phyloP scores from a whole-genome alignment of 2,797 vertebrate species.

The Rachycentron canadum region DNA sequence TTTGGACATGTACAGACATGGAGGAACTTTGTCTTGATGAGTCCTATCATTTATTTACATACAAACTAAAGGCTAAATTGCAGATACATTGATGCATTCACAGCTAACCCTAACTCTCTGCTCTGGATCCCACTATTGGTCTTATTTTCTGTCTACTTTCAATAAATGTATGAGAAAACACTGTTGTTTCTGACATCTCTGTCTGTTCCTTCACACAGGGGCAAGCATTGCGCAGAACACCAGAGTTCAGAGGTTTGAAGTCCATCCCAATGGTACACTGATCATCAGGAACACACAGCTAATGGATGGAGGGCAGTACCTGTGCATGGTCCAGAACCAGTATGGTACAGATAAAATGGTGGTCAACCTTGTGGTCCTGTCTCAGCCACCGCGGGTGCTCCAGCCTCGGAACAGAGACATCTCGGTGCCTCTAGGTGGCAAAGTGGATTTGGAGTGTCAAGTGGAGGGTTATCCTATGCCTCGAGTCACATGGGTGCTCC shows the following conservation, averaged over 20 bases:
- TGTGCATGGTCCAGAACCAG: conserved; percentile 89
- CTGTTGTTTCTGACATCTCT: neutral
- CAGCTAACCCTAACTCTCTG: too few species aligned
- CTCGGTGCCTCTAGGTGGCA: conserved; percentile 85
- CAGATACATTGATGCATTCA: too few species aligned
- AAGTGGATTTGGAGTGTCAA: conserved; percentile 86
- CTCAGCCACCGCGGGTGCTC: conserved; percentile 85
- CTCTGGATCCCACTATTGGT: too few species aligned
- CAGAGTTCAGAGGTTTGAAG: conserved; percentile 88
- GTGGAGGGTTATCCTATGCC: conserved; percentile 87
- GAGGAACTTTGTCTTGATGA: too few species aligned
- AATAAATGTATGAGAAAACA: neutral
- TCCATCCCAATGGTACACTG: conserved; percentile 90
- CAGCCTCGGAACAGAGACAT: conserved; percentile 87
- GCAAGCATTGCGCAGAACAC: conserved; percentile 86
- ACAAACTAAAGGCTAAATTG: too few species aligned
- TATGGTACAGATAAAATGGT: conserved; percentile 86
- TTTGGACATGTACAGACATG: too few species aligned
- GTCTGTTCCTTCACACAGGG: conserved; percentile 76
- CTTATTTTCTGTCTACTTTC: neutral
- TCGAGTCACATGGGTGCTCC: conserved; percentile 91
- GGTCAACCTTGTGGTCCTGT: conserved; percentile 83
- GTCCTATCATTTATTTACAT: too few species aligned
- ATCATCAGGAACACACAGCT: conserved; percentile 86
- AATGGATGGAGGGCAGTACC: conserved; percentile 90